A percentile compares a stretch with the other conserved stretches of the same genome.
phyloP scores from a whole-genome alignment of 2,888 invertebrate species.

The Drosophila ustulata region DNA sequence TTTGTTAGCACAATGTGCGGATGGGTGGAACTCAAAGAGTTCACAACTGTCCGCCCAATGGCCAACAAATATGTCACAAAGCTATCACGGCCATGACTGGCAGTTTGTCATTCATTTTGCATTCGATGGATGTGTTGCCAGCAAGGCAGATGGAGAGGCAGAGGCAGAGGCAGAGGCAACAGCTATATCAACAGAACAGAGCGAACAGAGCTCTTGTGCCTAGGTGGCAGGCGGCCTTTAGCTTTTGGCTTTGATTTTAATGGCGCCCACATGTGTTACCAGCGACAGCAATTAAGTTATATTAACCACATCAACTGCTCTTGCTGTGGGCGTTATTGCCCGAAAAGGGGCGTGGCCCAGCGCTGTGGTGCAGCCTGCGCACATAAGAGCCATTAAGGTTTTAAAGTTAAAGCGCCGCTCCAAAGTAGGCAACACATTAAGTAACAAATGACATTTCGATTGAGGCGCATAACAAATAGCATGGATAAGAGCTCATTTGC shows the following conservation, averaged over 20 bases:
- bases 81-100: slow-evolving; percentile 21
- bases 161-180: slow-evolving; percentile 2
- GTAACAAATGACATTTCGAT: slow-evolving; percentile 64
- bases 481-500: slow-evolving; percentile 73
- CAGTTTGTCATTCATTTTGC: slow-evolving; percentile 43
- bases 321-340: slow-evolving; percentile 5
- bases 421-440: slow-evolving; percentile 27
- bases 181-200: slow-evolving; percentile 15
- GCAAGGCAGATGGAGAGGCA: not conserved
- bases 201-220: not conserved
- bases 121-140: slow-evolving; percentile 40
- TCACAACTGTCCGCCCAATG: slow-evolving; percentile 30
- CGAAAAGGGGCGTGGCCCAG: slow-evolving; percentile 17
- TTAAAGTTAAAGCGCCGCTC: slow-evolving; percentile 25
- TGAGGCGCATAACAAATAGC: slow-evolving; percentile 61
- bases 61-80: slow-evolving; percentile 39
- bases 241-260: slow-evolving; percentile 62
- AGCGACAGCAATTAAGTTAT: slow-evolving; percentile 62
- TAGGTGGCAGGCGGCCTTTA: slow-evolving; percentile 20
- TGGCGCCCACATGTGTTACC: slow-evolving; percentile 61
- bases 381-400: slow-evolving; percentile 20
- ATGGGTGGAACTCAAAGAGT: slow-evolving; percentile 9
- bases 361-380: not conserved
- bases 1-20: slow-evolving; percentile 9
- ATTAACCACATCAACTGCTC: slow-evolving; percentile 52